Evolutionary conservation across 2,797 vertebrate genomes (phyloP).

Genomic region (Gambusia yucatana): DNA sequence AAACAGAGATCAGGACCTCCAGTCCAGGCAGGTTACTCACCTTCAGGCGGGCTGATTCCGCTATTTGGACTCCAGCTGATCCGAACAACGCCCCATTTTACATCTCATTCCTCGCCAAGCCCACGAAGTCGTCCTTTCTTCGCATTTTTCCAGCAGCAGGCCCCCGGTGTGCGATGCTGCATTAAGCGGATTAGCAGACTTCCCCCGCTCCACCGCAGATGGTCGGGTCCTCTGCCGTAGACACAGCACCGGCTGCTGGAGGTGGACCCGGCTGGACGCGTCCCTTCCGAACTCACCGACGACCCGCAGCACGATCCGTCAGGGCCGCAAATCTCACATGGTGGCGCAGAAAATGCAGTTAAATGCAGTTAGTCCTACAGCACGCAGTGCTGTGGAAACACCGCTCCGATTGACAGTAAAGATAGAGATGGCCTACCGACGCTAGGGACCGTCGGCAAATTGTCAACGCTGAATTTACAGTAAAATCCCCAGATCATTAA

Average conservation of each 20-base stretch:
- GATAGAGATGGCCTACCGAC: conserved; percentile 14
- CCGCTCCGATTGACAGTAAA: background rate
- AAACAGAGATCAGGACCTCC: background rate
- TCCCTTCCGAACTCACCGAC: background rate
- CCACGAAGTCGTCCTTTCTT: conserved; percentile 44
- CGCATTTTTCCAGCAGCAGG: conserved; percentile 39
- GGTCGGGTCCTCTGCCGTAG: conserved; percentile 62
- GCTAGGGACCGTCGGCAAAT: conserved; percentile 49
- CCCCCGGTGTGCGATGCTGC: conserved; percentile 47
- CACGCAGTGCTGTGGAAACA: background rate
- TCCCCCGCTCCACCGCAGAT: conserved; percentile 61
- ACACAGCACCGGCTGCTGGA: conserved; percentile 51
- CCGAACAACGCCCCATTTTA: conserved; percentile 34
- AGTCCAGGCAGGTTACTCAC: conserved; percentile 55
- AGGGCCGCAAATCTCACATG: background rate
- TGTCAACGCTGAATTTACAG: background rate
- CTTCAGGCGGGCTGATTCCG: conserved; percentile 58
- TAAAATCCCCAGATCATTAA: background rate
- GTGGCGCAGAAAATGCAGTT: background rate
- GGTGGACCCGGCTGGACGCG: conserved; percentile 1
- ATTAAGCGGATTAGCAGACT: conserved; percentile 69
- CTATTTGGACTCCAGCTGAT: conserved; percentile 42
- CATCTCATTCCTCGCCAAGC: conserved; percentile 45
- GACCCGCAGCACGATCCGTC: background rate
- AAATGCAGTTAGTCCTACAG: background rate